phyloP scores from a whole-genome alignment of 2,113 vertebrate species.

The Ameiurus melas region DNA sequence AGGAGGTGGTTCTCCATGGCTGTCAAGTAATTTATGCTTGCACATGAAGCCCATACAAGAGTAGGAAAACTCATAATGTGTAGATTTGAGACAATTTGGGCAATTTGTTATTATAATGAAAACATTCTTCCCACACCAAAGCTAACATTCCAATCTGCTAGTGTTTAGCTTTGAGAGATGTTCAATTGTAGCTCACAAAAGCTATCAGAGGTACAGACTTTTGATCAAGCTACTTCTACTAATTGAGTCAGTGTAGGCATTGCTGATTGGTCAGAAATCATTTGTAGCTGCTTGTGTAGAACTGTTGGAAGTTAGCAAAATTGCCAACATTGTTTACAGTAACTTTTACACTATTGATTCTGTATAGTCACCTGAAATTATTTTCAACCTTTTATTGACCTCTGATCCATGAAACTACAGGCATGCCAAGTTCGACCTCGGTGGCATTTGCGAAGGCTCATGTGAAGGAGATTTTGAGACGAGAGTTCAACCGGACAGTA shows the following conservation, averaged over 20 bases:
- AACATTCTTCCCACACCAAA: not conserved
- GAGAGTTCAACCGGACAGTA: conserved; percentile 74
- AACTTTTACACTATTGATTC: not conserved
- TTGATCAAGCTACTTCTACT: not conserved
- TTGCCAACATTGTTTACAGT: not conserved
- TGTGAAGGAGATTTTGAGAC: conserved; percentile 71
- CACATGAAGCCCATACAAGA: not conserved
- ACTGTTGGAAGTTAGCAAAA: not conserved
- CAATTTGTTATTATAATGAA: not conserved
- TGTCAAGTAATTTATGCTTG: not conserved
- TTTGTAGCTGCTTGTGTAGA: not conserved
- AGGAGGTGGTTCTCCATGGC: not conserved
- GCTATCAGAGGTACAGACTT: not conserved
- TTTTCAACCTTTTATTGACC: conserved; percentile 23
- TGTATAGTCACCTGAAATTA: not conserved
- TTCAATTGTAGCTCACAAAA: not conserved
- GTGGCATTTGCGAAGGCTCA: conserved; percentile 66
- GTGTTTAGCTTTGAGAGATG: not conserved
- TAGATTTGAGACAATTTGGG: not conserved
- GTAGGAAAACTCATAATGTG: not conserved
- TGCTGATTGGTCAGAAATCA: not conserved
- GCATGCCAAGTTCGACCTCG: conserved; percentile 66
- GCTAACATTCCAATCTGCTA: not conserved
- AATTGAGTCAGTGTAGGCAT: not conserved
- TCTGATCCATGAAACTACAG: conserved; percentile 54